Percentiles rank a stretch among this genome's conserved stretches.
phyloP scores from a whole-genome alignment of 2,113 vertebrate species.

The Rhabdomys dilectus region DNA sequence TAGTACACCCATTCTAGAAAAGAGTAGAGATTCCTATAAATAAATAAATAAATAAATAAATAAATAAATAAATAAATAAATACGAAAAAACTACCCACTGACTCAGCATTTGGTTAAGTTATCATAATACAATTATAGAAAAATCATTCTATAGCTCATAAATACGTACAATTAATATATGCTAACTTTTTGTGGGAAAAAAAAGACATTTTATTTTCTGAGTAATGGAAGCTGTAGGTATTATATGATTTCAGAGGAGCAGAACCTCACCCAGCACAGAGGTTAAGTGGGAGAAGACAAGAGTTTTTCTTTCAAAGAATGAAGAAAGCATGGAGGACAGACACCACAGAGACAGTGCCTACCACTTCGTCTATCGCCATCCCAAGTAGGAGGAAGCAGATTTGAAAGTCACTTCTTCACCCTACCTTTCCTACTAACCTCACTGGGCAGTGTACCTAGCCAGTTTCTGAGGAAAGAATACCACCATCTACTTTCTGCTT shows the following conservation, averaged over 20 bases:
- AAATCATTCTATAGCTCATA: background rate
- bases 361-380: background rate
- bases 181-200: background rate
- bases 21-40: background rate
- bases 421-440: background rate
- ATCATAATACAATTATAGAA: background rate
- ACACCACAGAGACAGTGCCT: background rate
- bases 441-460: fast-evolving
- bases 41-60: background rate
- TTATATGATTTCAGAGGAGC: background rate
- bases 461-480: background rate
- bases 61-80: too few relatives aligned
- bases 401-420: background rate
- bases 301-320: background rate
- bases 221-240: background rate
- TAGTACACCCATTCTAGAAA: background rate
- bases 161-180: background rate
- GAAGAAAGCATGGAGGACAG: background rate
- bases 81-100: background rate
- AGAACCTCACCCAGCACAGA: background rate
- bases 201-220: background rate
- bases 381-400: background rate
- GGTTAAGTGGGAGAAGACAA: too few relatives aligned
- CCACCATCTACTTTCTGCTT: background rate
- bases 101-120: background rate